Evolutionary conservation across 2,888 invertebrate species (phyloP).

Genomic region (Cephus nigrinus): DNA sequence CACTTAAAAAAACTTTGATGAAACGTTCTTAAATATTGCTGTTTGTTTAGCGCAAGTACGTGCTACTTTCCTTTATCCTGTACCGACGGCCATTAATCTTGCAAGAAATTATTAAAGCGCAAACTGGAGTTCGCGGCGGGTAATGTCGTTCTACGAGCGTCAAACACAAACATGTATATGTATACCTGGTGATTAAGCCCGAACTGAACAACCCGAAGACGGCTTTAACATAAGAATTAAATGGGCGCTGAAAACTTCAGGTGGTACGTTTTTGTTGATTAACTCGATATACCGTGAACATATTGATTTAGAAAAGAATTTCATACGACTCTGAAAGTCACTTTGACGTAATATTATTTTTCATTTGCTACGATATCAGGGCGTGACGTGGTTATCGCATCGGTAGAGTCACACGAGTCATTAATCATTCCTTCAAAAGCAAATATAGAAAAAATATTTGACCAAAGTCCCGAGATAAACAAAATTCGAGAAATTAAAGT

Average conservation of each 20-base stretch:
- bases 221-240: not conserved
- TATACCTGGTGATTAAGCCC: not conserved
- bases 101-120: not conserved
- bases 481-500: not conserved
- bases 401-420: not conserved
- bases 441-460: not conserved
- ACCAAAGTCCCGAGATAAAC: not conserved
- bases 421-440: not conserved
- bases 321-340: not conserved
- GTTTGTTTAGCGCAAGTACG: not conserved
- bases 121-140: not conserved
- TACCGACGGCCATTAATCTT: not conserved
- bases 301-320: not conserved
- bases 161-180: not conserved
- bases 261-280: not conserved
- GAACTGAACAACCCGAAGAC: not conserved
- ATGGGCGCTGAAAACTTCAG: not conserved
- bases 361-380: not conserved
- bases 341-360: not conserved
- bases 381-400: not conserved
- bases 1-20: not conserved
- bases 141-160: not conserved
- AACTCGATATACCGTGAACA: not conserved
- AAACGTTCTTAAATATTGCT: not conserved
- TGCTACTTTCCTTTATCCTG: not conserved